These are phyloP conservation scores for Gymnoscelis rufifasciata DNA, from an alignment of 2,888 invertebrate genomes.

Conservation along the genomic window DNA sequence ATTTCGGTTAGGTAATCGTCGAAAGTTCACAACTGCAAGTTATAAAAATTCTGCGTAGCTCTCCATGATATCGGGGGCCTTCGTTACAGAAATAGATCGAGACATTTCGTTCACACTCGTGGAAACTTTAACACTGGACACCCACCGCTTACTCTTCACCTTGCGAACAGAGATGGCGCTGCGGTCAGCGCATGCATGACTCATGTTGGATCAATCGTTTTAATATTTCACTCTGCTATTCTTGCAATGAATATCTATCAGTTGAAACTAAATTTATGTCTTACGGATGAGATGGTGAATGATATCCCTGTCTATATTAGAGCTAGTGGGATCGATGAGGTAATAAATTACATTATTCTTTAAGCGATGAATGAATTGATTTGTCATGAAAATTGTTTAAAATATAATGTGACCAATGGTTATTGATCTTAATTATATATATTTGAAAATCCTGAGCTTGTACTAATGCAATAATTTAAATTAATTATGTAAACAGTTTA, in stretches of 20 bases:
- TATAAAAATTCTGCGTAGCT: slow-evolving; percentile 49
- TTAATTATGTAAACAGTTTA: not conserved
- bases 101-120: slow-evolving; percentile 73
- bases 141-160: slow-evolving; percentile 75
- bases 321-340: not conserved
- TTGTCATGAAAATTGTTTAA: too few relatives aligned
- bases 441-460: not conserved
- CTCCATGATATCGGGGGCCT: slow-evolving; percentile 57
- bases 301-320: not conserved
- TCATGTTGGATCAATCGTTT: slow-evolving; percentile 44
- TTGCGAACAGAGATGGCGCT: slow-evolving; percentile 72
- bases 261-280: slow-evolving; percentile 23
- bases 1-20: slow-evolving; percentile 57
- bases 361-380: too few relatives aligned
- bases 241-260: slow-evolving; percentile 36
- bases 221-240: slow-evolving; percentile 32
- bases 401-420: too few relatives aligned
- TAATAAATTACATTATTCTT: too few relatives aligned
- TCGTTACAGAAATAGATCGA: slow-evolving; percentile 71
- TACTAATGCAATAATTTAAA: not conserved
- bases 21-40: slow-evolving; percentile 52
- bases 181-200: slow-evolving; percentile 64
- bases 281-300: not conserved
- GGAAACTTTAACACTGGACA: slow-evolving; percentile 70
- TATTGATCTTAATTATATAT: too few relatives aligned